Evolutionary conservation across 2,113 vertebrate species (phyloP), one percentile per base, ranked within the genome.

Genomic region (Rhinolophus sinicus): DNA sequence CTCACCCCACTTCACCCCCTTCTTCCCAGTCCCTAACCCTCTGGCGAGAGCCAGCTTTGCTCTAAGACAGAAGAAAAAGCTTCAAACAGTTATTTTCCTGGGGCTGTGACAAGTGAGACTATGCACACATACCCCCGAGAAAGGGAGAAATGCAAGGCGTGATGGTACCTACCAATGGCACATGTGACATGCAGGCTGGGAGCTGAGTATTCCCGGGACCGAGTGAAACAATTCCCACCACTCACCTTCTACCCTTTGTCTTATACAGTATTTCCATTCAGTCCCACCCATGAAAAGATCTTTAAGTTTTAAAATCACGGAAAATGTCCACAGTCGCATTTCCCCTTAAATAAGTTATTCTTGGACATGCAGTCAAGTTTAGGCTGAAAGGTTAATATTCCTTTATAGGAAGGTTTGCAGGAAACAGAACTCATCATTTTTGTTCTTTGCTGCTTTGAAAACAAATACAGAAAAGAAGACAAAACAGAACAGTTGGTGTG

Each of bases 241-340:
- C 56, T 47, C 8, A 8, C 35, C 73, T 64, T 40, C 52, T 54
- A 69, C 52, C 26, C 30, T 62, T 21, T 0, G 2, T 38, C 78
- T 52, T 88, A 78, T 22, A 22, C 21, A 76, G 13, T 33, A 62
- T 86, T 70, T n/a, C 38, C 35, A 93, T 54, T 83, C 10, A 13
- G 6, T 67, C 40, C 52, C 56, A 76, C 50, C 70, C 56, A 52
- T 21, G 30, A 38, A 93, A 94, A 69, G 28, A 83, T 80, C 26
- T 95, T 90, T 84, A 94, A 69, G 69, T 90, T 94, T 95, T 95
- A 77, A 89, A 90, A 94, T 75, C 30, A 44, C 54, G 38, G 69
- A 84, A 97, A 96, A 97, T 93, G 60, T 85, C 96, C 91, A 83
- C 44, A 77, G 89, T 87, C 60, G 86, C 47, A 88, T 95, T 94